Evolutionary conservation across 2,113 vertebrate species (phyloP).

Genomic region (Pithys albifrons): DNA sequence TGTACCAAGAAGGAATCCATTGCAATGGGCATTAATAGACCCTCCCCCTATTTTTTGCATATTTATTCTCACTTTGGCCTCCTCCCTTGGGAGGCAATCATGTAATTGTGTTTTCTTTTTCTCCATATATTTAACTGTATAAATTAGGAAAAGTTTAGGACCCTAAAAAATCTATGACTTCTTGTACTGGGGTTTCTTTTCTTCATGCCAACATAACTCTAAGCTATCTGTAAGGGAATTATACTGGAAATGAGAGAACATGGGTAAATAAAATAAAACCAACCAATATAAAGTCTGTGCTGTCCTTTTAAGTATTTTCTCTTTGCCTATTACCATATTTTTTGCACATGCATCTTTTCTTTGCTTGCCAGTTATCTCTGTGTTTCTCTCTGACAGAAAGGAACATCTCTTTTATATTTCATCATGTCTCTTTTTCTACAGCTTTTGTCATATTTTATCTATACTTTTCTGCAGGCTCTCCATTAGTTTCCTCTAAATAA

Average conservation of each 20-base stretch:
- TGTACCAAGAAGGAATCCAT: not conserved
- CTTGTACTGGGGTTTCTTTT: not conserved
- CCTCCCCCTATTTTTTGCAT: not conserved
- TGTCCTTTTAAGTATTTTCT: not conserved
- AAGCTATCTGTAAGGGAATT: not conserved
- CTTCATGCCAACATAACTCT: not conserved
- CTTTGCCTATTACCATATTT: not conserved
- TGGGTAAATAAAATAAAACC: not conserved
- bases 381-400: not conserved
- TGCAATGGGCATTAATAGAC: not conserved
- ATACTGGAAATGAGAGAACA: not conserved
- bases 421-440: not conserved
- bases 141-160: not conserved
- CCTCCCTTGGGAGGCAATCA: not conserved
- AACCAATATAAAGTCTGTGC: not conserved
- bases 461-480: constrained; percentile 32
- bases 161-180: not conserved
- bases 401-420: not conserved
- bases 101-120: not conserved
- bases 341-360: not conserved
- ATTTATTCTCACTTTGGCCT: not conserved
- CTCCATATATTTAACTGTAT: not conserved
- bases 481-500: constrained; percentile 58
- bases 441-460: constrained; percentile 51
- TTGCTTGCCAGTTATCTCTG: not conserved